A percentile compares a stretch with the other conserved stretches of the same genome.
phyloP scores from a whole-genome alignment of 2,888 invertebrate genomes.

The Itoplectis maculator region DNA sequence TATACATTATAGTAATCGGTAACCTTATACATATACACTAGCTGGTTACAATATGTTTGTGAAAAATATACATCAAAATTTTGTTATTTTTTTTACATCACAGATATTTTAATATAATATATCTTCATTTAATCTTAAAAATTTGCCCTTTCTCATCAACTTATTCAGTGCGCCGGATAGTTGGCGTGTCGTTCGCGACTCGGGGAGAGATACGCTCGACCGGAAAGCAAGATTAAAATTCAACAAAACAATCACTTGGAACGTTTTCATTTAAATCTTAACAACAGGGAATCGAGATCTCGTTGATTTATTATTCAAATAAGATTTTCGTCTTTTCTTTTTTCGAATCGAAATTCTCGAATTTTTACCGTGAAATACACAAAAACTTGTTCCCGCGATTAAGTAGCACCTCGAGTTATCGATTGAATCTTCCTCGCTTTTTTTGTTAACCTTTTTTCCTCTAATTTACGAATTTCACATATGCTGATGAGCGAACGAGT shows the following conservation, averaged over 20 bases:
- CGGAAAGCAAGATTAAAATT: conserved; percentile 39
- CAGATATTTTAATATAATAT: conserved; percentile 85
- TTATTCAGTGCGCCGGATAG: conserved; percentile 77
- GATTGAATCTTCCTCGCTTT: conserved; percentile 61
- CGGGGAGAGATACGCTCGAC: conserved; percentile 71
- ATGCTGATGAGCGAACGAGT: conserved; percentile 55
- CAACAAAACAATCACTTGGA: conserved; percentile 44
- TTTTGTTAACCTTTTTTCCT: conserved; percentile 39
- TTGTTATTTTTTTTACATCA: conserved; percentile 84
- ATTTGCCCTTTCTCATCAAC: conserved; percentile 76
- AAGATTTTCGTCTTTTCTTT: conserved; percentile 25
- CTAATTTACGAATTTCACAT: conserved; percentile 60
- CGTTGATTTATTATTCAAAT: conserved; percentile 52
- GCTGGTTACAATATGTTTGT: conserved; percentile 84
- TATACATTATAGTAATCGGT: conserved; percentile 77
- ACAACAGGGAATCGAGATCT: conserved; percentile 58
- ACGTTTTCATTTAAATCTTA: conserved; percentile 40
- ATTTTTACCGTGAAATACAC: conserved; percentile 48
- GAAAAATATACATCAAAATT: conserved; percentile 85
- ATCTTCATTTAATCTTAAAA: conserved; percentile 83
- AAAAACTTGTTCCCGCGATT: conserved; percentile 66
- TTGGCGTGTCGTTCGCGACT: conserved; percentile 78
- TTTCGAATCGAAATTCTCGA: conserved; percentile 34
- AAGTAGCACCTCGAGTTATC: conserved; percentile 68
- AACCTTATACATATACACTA: conserved; percentile 84